Evolutionary conservation across 2,888 invertebrate species (phyloP), one percentile per base, ranked within the genome.

Genomic region (Empis stercorea): DNA sequence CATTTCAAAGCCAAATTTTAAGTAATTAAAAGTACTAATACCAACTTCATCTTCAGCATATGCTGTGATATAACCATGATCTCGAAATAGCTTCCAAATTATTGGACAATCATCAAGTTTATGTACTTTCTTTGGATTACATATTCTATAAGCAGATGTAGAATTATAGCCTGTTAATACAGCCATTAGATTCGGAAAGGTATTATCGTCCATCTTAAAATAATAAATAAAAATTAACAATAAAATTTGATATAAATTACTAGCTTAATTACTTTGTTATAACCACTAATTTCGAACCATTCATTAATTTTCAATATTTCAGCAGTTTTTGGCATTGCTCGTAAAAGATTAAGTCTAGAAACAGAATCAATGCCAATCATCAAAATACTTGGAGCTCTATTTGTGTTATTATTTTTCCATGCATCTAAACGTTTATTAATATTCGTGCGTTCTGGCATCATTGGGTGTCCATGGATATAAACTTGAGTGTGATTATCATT

Each of bases 161-260:
- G 68, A 62, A 51, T 71, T 76, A 52, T 76, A 72, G 2, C 92
- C 93, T 0, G 84, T 80, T 13, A 87, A 71, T 41, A 85, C 73
- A 0, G 91, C 87, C 76, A 91, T 83, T 44, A 94, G 67, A 66
- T 94, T 95, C 0, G 93, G 89, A 60, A 86, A 88, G 0, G 92
- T 93, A 59, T 93, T 93, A 60, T 92, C 92, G 7, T 80, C 88
- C 51, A 87, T 77, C 77, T 87, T 61, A 1, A 49, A 50, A n/a
- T 20, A 50, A n/a, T 20, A 23, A 17, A 46, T 20, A 11, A 30
- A 5, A 10, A 40, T 27, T 38, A 38, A 41, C 14, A 30, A 37
- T 13, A 16, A 43, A 10, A 13, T n/a, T n/a, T n/a, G n/a, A n/a
- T n/a, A n/a, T n/a, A n/a, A n/a, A n/a, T n/a, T n/a, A n/a, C n/a